phyloP scores from a whole-genome alignment of 2,888 invertebrate species.

The Epsilonema sp. region DNA sequence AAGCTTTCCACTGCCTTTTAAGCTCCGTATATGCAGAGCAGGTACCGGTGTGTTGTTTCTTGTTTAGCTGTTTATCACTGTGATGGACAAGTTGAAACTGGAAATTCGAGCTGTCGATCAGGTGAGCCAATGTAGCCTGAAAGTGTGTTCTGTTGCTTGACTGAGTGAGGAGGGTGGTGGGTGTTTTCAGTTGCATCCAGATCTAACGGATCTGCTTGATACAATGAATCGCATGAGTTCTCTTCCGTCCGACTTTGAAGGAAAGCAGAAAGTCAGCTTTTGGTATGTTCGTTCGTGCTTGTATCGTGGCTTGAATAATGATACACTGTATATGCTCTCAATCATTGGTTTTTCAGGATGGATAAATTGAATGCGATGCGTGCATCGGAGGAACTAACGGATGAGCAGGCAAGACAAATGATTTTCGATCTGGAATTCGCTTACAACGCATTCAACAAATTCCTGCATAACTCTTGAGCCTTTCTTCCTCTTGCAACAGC shows the following conservation, averaged over 20 bases:
- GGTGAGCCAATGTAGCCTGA: conserved; percentile 24
- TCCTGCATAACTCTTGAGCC: conserved; percentile 56
- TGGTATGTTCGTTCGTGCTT: conserved; percentile 43
- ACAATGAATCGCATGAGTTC: conserved; percentile 69
- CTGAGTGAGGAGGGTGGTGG: no score
- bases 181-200: conserved; percentile 16
- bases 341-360: conserved; percentile 39
- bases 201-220: conserved; percentile 37
- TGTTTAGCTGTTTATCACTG: conserved; percentile 67
- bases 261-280: conserved; percentile 63
- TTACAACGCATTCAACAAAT: conserved; percentile 81
- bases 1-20: no score
- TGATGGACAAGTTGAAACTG: conserved; percentile 87
- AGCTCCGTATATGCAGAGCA: no score
- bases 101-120: conserved; percentile 95
- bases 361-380: conserved; percentile 78
- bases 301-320: conserved; percentile 8
- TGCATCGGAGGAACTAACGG: conserved; percentile 83
- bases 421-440: conserved; percentile 92
- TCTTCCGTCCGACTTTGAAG: conserved; percentile 78
- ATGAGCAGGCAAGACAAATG: conserved; percentile 78
- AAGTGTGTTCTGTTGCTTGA: background rate
- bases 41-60: no score
- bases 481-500: no score
- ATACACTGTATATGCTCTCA: background rate